Conservation (phyloP, 2,888 invertebrate species). For the Sisyra terminalis region DNA sequence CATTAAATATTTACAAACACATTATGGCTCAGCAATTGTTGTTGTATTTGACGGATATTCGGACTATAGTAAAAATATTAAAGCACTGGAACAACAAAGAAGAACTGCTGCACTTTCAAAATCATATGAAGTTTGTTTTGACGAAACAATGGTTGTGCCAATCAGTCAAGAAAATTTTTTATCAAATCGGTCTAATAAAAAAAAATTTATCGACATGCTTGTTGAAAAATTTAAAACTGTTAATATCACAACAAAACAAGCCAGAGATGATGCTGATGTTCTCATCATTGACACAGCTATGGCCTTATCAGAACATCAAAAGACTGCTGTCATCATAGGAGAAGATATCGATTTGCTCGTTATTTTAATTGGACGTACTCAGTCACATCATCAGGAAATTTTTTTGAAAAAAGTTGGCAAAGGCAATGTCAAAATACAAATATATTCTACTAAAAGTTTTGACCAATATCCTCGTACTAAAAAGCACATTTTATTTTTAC, state of each 20-base stretch:
- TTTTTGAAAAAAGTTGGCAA: constrained; percentile 20
- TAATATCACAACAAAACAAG: constrained; percentile 21
- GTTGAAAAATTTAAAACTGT: constrained; percentile 19
- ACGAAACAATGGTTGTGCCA: constrained; percentile 18
- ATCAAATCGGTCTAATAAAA: constrained; percentile 15
- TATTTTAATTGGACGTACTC: constrained; percentile 21
- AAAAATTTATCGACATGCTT: constrained; percentile 18
- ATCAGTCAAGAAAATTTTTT: constrained; percentile 13
- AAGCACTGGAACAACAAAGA: constrained; percentile 21
- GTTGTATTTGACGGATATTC: constrained; percentile 21
- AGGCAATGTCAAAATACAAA: constrained; percentile 6
- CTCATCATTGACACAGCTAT: constrained; percentile 22
- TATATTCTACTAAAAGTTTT: constrained; percentile 10
- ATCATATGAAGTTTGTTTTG: constrained; percentile 21
- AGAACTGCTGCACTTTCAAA: constrained; percentile 21
- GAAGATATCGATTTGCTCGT: constrained; percentile 23
- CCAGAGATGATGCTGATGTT: constrained; percentile 21
- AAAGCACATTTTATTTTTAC: constrained; percentile 15
- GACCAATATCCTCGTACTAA: constrained; percentile 14
- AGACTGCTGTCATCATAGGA: constrained; percentile 19
- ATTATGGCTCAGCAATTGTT: constrained; percentile 16
- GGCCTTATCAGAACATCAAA: constrained; percentile 15
- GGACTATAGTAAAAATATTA: constrained; percentile 19
- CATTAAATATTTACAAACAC: constrained; percentile 14
- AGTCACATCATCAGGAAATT: constrained; percentile 16